Percentiles rank a stretch among this genome's conserved stretches.
These are phyloP conservation scores for Cebus imitator DNA, from an alignment of 2,113 vertebrate species.

Conservation along the genomic window DNA sequence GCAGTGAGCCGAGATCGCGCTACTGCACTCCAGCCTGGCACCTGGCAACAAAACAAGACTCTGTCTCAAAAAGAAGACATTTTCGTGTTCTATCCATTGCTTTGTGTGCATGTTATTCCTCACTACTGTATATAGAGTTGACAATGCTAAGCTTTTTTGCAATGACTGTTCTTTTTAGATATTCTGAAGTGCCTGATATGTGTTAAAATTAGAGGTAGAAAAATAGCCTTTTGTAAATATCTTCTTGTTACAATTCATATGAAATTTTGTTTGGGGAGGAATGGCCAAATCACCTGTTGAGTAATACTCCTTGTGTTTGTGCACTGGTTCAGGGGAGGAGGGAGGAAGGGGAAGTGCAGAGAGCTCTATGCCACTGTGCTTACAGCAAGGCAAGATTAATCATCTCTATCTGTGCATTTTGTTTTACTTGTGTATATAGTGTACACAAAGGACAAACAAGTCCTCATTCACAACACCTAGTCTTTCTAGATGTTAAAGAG, in stretches of 20 bases:
- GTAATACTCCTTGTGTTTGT: neutral
- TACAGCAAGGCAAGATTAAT: neutral
- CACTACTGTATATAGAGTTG: too few relatives aligned
- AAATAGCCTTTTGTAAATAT: constrained; percentile 36
- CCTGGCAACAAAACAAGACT: too few relatives aligned
- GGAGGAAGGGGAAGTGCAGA: neutral
- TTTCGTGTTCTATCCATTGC: too few relatives aligned
- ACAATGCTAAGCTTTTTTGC: too few relatives aligned
- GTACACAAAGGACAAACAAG: neutral
- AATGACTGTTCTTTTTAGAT: neutral
- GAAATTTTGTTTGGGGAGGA: neutral
- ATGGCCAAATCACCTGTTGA: neutral
- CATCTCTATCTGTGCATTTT: neutral
- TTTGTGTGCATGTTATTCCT: too few relatives aligned
- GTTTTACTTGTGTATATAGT: neutral
- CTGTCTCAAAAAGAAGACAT: too few relatives aligned
- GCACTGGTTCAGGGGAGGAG: neutral
- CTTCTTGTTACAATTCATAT: constrained; percentile 17
- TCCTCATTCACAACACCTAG: neutral
- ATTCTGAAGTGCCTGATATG: constrained; percentile 55
- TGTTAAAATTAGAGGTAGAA: neutral
- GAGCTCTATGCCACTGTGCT: neutral
- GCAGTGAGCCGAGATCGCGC: too few relatives aligned
- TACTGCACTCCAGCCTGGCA: too few relatives aligned
- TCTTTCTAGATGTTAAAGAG: neutral